A percentile compares a stretch with the other conserved stretches of the same genome.
Conservation (phyloP, 2,888 invertebrate species). For the Ypsolopha sequella region DNA sequence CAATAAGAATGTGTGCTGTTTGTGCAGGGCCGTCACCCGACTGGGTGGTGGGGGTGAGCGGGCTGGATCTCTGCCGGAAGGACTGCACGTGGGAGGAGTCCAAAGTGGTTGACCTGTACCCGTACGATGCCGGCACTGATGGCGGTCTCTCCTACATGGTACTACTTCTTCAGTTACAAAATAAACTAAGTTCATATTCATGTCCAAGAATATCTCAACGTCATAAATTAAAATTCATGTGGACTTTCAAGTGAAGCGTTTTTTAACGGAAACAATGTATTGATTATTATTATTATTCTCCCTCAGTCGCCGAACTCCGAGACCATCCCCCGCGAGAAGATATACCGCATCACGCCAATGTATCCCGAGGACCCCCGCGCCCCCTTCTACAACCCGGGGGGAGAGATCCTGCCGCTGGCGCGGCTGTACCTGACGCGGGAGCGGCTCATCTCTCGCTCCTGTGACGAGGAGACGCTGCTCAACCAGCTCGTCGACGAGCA, state of each 20-base stretch:
- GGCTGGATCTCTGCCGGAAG: constrained; percentile 86
- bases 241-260: no score
- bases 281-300: not conserved
- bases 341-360: constrained; percentile 89
- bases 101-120: constrained; percentile 86
- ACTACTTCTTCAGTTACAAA: constrained; percentile 3
- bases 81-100: constrained; percentile 95
- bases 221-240: no score
- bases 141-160: constrained; percentile 93
- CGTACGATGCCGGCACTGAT: constrained; percentile 98
- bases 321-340: constrained; percentile 83
- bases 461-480: constrained; percentile 74
- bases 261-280: no score
- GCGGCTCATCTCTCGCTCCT: constrained; percentile 79
- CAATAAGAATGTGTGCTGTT: not conserved
- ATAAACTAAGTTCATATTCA: no score
- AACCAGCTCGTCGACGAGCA: constrained; percentile 72
- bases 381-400: constrained; percentile 88
- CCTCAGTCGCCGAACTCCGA: constrained; percentile 82
- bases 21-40: constrained; percentile 93
- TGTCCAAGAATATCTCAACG: no score
- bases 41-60: constrained; percentile 96
- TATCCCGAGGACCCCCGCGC: constrained; percentile 92
- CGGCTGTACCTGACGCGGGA: constrained; percentile 81
- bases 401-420: constrained; percentile 87